Base-by-base conservation (phyloP, 2,113 vertebrate genomes). In the Misgurnus mizolepis region DNA sequence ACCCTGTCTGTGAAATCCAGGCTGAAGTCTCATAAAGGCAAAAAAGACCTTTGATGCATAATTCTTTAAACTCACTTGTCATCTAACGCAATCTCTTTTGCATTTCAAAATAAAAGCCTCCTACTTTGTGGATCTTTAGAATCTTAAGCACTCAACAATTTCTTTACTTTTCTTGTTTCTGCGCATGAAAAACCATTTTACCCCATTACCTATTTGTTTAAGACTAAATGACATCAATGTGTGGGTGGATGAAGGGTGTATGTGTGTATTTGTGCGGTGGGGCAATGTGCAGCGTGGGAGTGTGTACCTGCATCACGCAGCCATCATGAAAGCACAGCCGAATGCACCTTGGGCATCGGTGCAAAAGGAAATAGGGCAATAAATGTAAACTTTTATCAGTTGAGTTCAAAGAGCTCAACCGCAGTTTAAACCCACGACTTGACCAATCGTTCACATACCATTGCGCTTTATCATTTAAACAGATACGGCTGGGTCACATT, bases 331-430 rank as follows among this genome's bases (percentile, higher is more conserved):
- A 83, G 71, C 8, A 68, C 39, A 58, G 72, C 79, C 65, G 70
- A 85, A 71, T 12, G 50, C 58, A 78, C 58, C 73, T 77, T 67
- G 75, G 80, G 74, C 80, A 78, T 56, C n/a, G 64, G 49, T 77
- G 74, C 85, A 88, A 84, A 76, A 85, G 76, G 43, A 83, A 83
- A 79, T 15, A 58, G 69, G 14, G 84, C 83, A 82, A 83, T 83
- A 86, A 80, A 85, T 53, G 65, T 83, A 22, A 81, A 85, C 76
- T 69, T 34, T 89, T 87, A 89, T 89, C 88, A 88, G 87, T 67
- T 78, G 80, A 70, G 89, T 88, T 86, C 87, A 89, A 74, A 90
- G 79, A 78, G 85, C 87, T 84, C 83, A 84, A 67, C 27, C 18
- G 66, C 61, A 56, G 67, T 72, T 60, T 34, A 67, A 64, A 49